These are phyloP conservation scores for Sebastes fasciatus DNA, from an alignment of 2,113 vertebrate genomes.

Conservation along the genomic window DNA sequence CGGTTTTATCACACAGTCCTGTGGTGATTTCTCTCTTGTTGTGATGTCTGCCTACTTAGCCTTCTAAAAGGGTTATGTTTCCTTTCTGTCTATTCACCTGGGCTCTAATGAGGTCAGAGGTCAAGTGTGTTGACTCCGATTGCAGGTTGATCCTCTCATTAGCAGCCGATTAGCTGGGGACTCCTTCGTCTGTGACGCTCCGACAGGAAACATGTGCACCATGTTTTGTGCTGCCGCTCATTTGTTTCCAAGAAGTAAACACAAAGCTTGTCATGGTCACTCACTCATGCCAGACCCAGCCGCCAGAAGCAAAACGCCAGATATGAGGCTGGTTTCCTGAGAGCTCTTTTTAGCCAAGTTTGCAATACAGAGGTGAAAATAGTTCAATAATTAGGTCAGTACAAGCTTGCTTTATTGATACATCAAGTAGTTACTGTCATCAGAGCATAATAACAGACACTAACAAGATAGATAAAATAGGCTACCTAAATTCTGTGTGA, in stretches of 20 bases:
- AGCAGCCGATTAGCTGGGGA: neutral
- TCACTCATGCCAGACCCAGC: conserved; percentile 6
- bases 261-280: neutral
- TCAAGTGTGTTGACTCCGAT: neutral
- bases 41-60: neutral
- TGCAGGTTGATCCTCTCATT: neutral
- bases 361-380: neutral
- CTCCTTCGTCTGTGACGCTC: neutral
- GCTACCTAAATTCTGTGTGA: neutral
- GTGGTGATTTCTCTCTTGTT: neutral
- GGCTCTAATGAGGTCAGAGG: neutral
- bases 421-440: neutral
- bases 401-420: neutral
- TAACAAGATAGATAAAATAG: neutral
- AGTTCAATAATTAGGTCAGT: neutral
- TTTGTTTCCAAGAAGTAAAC: conserved; percentile 9
- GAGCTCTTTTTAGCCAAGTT: neutral
- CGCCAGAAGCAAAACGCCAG: neutral
- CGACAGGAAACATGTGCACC: conserved; percentile 1
- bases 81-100: neutral
- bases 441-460: neutral
- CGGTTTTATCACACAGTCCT: neutral
- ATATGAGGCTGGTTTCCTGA: neutral
- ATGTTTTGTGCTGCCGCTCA: conserved; percentile 2
- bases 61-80: neutral